Percentiles rank a stretch among this genome's conserved stretches.
Conservation (phyloP, 1,140 invertebrate species). For the Megalonaias nervosa region DNA sequence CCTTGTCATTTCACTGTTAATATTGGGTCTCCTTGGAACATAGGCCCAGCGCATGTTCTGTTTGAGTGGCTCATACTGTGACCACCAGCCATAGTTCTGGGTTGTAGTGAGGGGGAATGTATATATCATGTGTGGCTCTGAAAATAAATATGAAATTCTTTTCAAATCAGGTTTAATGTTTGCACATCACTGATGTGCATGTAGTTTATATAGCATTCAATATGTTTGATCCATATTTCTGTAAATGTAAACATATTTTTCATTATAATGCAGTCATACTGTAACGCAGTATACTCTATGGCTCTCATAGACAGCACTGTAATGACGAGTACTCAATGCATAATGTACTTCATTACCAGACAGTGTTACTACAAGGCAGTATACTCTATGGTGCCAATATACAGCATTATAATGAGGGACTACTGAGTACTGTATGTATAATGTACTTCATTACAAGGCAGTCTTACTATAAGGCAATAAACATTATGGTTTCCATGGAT, state of each 20-base stretch:
- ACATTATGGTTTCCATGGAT: no score
- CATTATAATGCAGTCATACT: no score
- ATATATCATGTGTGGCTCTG: constrained; percentile 58
- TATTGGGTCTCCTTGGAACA: constrained; percentile 55
- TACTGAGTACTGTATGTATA: neutral
- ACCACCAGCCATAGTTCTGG: constrained; percentile 57
- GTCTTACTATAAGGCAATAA: no score
- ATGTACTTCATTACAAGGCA: no score
- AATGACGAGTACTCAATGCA: neutral
- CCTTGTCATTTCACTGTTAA: constrained; percentile 70
- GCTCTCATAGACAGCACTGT: no score
- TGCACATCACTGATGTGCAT: neutral
- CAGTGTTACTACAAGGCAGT: neutral
- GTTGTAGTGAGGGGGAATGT: constrained; percentile 55
- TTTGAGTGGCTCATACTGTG: constrained; percentile 52
- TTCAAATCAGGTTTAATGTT: neutral
- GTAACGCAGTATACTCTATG: no score
- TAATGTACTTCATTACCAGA: neutral
- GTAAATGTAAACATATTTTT: no score
- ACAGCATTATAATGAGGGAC: neutral
- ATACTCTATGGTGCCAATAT: no score
- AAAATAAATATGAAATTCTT: constrained; percentile 23
- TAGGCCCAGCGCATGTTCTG: constrained; percentile 62
- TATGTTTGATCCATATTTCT: neutral
- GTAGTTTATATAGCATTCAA: neutral